Conservation (phyloP, 2,888 invertebrate genomes). For the Drosophila conformis region DNA sequence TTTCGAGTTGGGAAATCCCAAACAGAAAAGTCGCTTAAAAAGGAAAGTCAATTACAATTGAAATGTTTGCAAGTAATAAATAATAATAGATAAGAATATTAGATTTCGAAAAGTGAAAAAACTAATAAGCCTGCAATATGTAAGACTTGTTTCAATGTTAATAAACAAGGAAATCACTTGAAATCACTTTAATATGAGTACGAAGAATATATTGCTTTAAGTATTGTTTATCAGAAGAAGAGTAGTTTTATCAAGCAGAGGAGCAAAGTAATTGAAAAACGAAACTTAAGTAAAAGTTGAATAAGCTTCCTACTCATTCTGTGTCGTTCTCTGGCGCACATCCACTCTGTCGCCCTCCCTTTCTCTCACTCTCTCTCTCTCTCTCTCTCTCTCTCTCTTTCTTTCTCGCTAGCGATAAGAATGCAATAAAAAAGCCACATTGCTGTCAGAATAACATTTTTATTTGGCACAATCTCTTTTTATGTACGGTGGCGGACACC, state of each 20-base stretch:
- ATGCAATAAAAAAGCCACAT: not conserved
- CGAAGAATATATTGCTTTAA: not conserved
- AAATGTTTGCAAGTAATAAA: not conserved
- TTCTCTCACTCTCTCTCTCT: not conserved
- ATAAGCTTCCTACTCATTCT: not conserved
- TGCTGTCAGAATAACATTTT: not conserved
- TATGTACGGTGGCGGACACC: no score
- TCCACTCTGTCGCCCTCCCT: not conserved
- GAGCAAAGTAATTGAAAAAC: not conserved
- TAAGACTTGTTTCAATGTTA: no score
- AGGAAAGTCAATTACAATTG: not conserved
- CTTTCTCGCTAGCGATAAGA: not conserved
- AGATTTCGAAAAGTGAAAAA: not conserved
- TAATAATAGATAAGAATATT: not conserved
- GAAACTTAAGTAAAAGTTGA: not conserved
- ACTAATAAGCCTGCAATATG: not conserved
- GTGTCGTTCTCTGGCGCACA: not conserved
- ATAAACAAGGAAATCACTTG: not conserved
- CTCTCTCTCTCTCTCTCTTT: not conserved
- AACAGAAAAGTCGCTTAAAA: not conserved
- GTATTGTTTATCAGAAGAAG: not conserved
- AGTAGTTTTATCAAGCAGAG: not conserved
- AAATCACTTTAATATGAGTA: not conserved
- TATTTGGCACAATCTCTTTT: not conserved
- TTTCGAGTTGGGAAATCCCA: not conserved